Evolutionary conservation across 2,888 invertebrate genomes (phyloP).

Genomic region (Spodoptera littoralis): DNA sequence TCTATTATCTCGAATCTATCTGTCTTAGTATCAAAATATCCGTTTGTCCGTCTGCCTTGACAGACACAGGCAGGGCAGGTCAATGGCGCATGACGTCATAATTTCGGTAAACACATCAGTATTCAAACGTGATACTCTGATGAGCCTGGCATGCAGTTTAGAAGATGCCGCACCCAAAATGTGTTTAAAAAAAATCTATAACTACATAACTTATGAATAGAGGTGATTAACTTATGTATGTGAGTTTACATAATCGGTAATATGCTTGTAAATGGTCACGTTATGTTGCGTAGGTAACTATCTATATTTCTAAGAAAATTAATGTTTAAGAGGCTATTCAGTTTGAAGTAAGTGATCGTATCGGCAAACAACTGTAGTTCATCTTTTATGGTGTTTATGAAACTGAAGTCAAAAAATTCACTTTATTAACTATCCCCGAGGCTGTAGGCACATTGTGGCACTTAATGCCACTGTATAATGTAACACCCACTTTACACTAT

Average conservation of each 20-base stretch:
- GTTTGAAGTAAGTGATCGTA: no score
- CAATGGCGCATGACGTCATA: slow-evolving; percentile 84
- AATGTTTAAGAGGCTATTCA: no score
- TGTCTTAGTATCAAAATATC: slow-evolving; percentile 20
- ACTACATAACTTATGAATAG: slow-evolving; percentile 29
- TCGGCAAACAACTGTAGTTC: no score
- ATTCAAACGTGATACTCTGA: slow-evolving; percentile 59
- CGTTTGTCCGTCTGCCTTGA: slow-evolving; percentile 44
- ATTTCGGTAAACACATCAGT: slow-evolving; percentile 69
- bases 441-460: no score
- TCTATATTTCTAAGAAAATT: no score
- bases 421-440: no score
- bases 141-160: slow-evolving; percentile 64
- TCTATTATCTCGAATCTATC: slow-evolving; percentile 4
- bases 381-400: no score
- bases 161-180: slow-evolving; percentile 67
- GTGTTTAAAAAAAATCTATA: slow-evolving; percentile 44
- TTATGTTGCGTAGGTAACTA: no score
- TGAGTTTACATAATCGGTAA: slow-evolving; percentile 8
- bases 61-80: slow-evolving; percentile 71
- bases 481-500: no score
- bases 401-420: no score
- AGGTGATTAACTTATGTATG: slow-evolving; percentile 10
- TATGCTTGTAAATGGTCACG: no score
- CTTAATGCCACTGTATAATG: no score